A percentile compares a stretch with the other conserved stretches of the same genome.
Evolutionary conservation across 2,888 invertebrate genomes (phyloP).

Genomic region (Bhutanitis thaidina): DNA sequence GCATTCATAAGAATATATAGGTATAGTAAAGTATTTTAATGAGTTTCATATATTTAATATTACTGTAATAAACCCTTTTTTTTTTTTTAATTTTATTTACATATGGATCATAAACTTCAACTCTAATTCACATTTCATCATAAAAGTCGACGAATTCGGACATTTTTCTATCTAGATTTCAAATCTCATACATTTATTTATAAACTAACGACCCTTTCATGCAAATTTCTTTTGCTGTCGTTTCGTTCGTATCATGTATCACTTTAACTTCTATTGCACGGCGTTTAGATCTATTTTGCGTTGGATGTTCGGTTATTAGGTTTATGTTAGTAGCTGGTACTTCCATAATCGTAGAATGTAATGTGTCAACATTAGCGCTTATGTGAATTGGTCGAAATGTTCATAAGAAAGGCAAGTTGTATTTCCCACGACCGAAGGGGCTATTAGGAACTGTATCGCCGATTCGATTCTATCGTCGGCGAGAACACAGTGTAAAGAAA

Average conservation of each 20-base stretch:
- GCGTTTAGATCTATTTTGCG: background rate
- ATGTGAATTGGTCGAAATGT: conserved; percentile 25
- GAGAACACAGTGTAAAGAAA: conserved; percentile 3
- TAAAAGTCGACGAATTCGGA: background rate
- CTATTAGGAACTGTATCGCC: conserved; percentile 28
- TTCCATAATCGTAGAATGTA: conserved; percentile 19
- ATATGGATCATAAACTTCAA: background rate
- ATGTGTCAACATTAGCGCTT: conserved; percentile 28
- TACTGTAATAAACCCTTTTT: no score
- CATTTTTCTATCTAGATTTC: conserved; percentile 2
- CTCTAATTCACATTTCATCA: background rate
- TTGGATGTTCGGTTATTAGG: background rate
- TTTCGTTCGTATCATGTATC: background rate
- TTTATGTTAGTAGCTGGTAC: background rate
- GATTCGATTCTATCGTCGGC: conserved; percentile 26
- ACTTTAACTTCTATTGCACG: background rate
- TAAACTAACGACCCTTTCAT: background rate
- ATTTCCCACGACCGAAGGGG: conserved; percentile 30
- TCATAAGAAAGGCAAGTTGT: conserved; percentile 21
- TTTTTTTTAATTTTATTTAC: background rate
- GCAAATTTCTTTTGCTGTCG: background rate
- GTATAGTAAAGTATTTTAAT: no score
- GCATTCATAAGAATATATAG: no score
- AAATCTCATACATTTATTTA: conserved; percentile 6
- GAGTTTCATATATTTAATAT: no score